Percentiles rank a stretch among this genome's conserved stretches.
Evolutionary conservation across 2,113 vertebrate genomes (phyloP).

Genomic region (Prolemur simus): DNA sequence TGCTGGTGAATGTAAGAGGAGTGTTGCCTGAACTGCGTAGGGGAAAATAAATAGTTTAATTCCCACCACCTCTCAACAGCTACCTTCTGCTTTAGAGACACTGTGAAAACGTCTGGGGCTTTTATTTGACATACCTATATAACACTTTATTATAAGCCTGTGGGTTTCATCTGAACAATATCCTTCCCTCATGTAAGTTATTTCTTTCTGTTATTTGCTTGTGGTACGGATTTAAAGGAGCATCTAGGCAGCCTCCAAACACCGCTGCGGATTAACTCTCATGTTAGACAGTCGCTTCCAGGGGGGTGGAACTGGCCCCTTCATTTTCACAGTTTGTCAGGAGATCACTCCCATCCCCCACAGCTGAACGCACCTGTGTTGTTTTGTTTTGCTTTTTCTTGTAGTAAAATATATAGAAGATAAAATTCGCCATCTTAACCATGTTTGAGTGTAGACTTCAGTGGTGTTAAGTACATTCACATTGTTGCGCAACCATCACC

Average conservation of each 20-base stretch:
- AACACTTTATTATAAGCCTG: not conserved
- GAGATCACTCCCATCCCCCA: not conserved
- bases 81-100: not conserved
- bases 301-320: not conserved
- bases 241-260: not conserved
- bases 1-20: not conserved
- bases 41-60: not conserved
- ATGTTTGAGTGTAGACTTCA: not conserved
- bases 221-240: not conserved
- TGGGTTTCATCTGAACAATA: not conserved
- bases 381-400: not conserved
- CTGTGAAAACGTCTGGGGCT: not conserved
- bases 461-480: not conserved
- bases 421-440: not conserved
- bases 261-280: not conserved
- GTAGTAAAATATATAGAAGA: not conserved
- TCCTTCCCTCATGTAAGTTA: rapidly evolving
- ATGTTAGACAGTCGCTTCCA: not conserved
- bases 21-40: not conserved
- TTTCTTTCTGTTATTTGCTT: not conserved
- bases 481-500: not conserved
- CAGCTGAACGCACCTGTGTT: not conserved
- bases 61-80: not conserved
- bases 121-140: not conserved
- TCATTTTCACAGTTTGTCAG: not conserved